These are phyloP conservation scores for Oncopodura yosiiana DNA, from an alignment of 1,140 invertebrate species.

Conservation along the genomic window DNA sequence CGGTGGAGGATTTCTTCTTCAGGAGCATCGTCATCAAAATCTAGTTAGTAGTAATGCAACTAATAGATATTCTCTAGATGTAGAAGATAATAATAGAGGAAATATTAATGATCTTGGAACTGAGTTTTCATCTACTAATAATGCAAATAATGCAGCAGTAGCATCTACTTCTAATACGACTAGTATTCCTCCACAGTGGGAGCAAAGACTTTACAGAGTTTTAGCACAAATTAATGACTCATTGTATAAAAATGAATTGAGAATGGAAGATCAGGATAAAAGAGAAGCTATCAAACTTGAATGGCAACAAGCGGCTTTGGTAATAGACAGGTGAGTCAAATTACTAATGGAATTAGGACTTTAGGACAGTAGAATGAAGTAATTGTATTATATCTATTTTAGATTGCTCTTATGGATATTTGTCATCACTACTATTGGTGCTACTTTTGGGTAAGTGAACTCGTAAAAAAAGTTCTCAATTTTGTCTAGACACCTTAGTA, in stretches of 20 bases:
- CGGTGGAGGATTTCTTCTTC: too few species aligned
- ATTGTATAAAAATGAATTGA: constrained; percentile 49
- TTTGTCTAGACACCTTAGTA: too few species aligned
- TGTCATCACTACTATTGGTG: constrained; percentile 39
- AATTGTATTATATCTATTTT: constrained; percentile 9
- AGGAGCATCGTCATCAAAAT: not conserved
- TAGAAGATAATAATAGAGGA: too few species aligned
- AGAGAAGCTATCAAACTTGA: constrained; percentile 48
- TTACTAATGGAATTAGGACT: not conserved
- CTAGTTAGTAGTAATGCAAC: not conserved
- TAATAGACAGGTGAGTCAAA: constrained; percentile 44
- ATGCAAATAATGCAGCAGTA: not conserved
- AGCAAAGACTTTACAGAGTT: constrained; percentile 45
- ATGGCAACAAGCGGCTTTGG: constrained; percentile 52
- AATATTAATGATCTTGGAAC: not conserved
- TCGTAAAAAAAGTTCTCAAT: too few species aligned
- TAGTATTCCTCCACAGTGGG: constrained; percentile 38
- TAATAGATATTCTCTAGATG: too few species aligned
- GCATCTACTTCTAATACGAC: constrained; percentile 1
- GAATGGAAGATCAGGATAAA: constrained; percentile 48
- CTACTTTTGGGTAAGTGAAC: constrained; percentile 42
- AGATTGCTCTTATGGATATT: constrained; percentile 41
- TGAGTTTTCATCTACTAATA: not conserved
- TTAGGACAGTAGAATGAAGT: too few species aligned
- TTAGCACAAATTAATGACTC: constrained; percentile 47